Base-by-base conservation (phyloP, 1,140 invertebrate species). In the Battus philenor region DNA sequence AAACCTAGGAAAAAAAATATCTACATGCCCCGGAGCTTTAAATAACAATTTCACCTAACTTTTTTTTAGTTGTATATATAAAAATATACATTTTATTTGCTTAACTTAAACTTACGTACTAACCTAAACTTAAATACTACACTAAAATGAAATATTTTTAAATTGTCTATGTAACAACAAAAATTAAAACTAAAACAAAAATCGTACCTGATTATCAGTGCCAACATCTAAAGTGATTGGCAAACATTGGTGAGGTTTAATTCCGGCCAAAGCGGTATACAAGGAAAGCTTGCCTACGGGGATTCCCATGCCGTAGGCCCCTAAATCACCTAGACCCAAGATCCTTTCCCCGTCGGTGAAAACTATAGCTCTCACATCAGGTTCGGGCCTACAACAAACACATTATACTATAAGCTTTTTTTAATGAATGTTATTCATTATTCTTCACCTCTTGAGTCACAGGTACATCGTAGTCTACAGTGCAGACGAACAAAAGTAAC, bases 341-440 rank as follows among this genome's bases (percentile, higher is more conserved):
- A 99, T 98, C 20, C 97, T 87, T 63, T 98, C 97, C 5, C 97
- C 97, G 69, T 99, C 97, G 0, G 97, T 98, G 3, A 98, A 96
- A 26, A 96, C 95, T 68, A 98, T 96, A 1, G 96, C 97, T 59
- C 96, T 88, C 0, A 99, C 94, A 69, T 97, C 93, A 32, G 93
- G 89, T 84, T 98, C 95, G 0, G 97, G 97, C 95, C 95, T 97
- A 74, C 53, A 85, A 73, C n/a, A n/a, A n/a, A n/a, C n/a, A n/a
- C n/a, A n/a, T n/a, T n/a, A n/a, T n/a, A n/a, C n/a, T n/a, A n/a
- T n/a, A n/a, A n/a, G n/a, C n/a, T n/a, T n/a, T n/a, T n/a, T n/a
- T n/a, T n/a, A n/a, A n/a, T n/a, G n/a, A n/a, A n/a, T n/a, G n/a
- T n/a, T n/a, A n/a, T n/a, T n/a, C n/a, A n/a, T n/a, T n/a, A n/a